These are phyloP conservation scores for Enteromius trimaculatus DNA, from an alignment of 2,797 vertebrate genomes.

Conservation along the genomic window DNA sequence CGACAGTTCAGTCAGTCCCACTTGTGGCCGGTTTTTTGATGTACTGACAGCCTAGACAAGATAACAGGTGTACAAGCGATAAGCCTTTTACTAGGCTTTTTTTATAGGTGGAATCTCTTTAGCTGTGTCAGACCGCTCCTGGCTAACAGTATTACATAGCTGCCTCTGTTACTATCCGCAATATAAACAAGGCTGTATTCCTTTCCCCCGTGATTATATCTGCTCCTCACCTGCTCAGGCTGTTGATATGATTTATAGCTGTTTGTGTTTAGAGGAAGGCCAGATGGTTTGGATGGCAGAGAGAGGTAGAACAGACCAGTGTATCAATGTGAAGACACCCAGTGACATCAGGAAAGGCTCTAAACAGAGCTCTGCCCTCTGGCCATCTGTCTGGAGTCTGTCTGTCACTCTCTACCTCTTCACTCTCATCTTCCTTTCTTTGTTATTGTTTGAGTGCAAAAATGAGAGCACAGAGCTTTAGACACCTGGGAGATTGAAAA, in stretches of 20 bases:
- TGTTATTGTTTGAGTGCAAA: slow-evolving; percentile 20
- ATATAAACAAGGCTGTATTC: slow-evolving; percentile 12
- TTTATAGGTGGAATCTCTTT: slow-evolving; percentile 4
- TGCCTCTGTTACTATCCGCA: slow-evolving; percentile 6
- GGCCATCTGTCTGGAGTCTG: slow-evolving; percentile 26
- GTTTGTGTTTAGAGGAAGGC: slow-evolving; percentile 22
- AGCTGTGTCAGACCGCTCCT: not conserved
- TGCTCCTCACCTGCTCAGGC: slow-evolving; percentile 37
- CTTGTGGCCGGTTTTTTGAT: slow-evolving; percentile 1
- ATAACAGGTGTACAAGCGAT: not conserved
- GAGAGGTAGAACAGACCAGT: not conserved
- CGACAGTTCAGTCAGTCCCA: not conserved
- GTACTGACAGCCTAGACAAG: slow-evolving; percentile 15
- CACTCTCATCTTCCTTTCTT: not conserved
- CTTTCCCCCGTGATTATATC: slow-evolving; percentile 22
- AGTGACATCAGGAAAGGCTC: slow-evolving; percentile 4
- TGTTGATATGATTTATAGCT: slow-evolving; percentile 19
- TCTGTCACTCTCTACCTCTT: slow-evolving; percentile 7
- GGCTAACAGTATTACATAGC: slow-evolving; percentile 13
- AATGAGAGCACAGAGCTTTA: slow-evolving; percentile 2
- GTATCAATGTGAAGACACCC: not conserved
- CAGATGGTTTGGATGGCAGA: slow-evolving; percentile 32
- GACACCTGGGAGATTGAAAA: slow-evolving; percentile 29
- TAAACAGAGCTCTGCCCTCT: slow-evolving; percentile 11
- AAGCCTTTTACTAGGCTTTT: slow-evolving; percentile 30